Percentiles rank a stretch among this genome's conserved stretches.
Evolutionary conservation across 2,888 invertebrate species (phyloP).

Genomic region (Temnothorax rugatulus): DNA sequence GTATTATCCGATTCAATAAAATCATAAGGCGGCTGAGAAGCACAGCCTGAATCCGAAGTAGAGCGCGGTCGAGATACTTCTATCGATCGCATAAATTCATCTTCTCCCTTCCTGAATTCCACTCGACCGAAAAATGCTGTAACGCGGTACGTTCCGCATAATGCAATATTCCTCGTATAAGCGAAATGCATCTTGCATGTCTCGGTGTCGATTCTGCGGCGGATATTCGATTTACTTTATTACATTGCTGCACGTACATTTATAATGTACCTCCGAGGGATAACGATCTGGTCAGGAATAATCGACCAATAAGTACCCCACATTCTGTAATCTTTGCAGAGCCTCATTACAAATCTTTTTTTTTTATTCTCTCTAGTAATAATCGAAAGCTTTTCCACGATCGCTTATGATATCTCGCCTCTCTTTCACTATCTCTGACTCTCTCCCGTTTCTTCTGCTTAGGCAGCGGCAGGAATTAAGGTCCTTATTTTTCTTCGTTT

Average conservation of each 20-base stretch:
- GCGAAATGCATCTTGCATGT: constrained; percentile 55
- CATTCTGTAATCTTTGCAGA: constrained; percentile 11
- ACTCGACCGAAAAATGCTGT: constrained; percentile 57
- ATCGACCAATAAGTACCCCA: constrained; percentile 11
- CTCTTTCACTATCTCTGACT: background rate
- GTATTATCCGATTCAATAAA: constrained; percentile 54
- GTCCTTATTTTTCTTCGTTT: background rate
- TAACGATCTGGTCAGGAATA: constrained; percentile 4
- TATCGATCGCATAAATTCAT: constrained; percentile 58
- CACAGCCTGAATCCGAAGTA: constrained; percentile 28
- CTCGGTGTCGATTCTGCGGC: constrained; percentile 50
- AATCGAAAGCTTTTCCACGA: background rate
- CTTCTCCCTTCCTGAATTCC: constrained; percentile 51
- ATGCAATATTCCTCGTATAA: constrained; percentile 57
- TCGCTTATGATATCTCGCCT: background rate
- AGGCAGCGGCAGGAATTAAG: background rate
- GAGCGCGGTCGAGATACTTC: constrained; percentile 48
- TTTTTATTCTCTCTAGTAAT: background rate
- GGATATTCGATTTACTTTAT: constrained; percentile 56
- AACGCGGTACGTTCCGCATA: constrained; percentile 53
- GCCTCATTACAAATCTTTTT: constrained; percentile 13
- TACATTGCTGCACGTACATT: constrained; percentile 43
- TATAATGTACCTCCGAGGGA: constrained; percentile 11
- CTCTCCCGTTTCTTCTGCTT: background rate
- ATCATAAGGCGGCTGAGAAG: constrained; percentile 41